Base-by-base conservation (phyloP, 2,888 invertebrate species). In the Cheilosia vernalis region DNA sequence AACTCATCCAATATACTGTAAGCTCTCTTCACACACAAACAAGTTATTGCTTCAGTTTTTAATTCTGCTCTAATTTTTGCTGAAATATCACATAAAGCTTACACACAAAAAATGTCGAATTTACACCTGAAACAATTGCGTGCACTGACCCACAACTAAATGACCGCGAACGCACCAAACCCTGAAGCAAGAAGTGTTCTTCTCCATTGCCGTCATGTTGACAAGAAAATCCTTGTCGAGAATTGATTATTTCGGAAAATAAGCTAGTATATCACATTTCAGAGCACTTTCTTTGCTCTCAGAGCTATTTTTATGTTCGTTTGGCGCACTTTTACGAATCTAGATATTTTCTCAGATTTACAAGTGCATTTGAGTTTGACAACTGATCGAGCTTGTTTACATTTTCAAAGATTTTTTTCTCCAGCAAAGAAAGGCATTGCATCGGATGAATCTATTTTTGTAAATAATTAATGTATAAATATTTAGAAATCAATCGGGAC, bases 1-100 rank as follows among this genome's bases (percentile, higher is more conserved):
- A 64, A 64, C 61, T 47, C 63, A 64, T 49, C 63, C 49, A 64
- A 47, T 64, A 63, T n/a, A 47, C 33, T 64, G 47, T 17, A 10
- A 49, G 44, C 58, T 58, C 58, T 58, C 9, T 58, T 40, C 58
- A 49, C 30, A 30, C 55, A 56, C 56, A 56, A 56, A 30, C 56
- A 56, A 55, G n/a, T n/a, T 42, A 42, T 42, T n/a, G 7, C 42
- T 42, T 15, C 42, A n/a, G n/a, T n/a, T n/a, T n/a, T n/a, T 17
- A 42, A 42, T 42, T 42, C n/a, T n/a, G n/a, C 42, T 42, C 42
- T 2, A 42, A 42, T 42, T 42, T 42, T n/a, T n/a, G 3, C 42
- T n/a, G n/a, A 42, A n/a, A n/a, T n/a, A n/a, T n/a, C n/a, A n/a
- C n/a, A n/a, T n/a, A n/a, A n/a, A n/a, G n/a, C n/a, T n/a, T n/a